Evolutionary conservation across 2,113 vertebrate species (phyloP), one percentile per base, ranked within the genome.

Genomic region (Gavialis gangeticus): DNA sequence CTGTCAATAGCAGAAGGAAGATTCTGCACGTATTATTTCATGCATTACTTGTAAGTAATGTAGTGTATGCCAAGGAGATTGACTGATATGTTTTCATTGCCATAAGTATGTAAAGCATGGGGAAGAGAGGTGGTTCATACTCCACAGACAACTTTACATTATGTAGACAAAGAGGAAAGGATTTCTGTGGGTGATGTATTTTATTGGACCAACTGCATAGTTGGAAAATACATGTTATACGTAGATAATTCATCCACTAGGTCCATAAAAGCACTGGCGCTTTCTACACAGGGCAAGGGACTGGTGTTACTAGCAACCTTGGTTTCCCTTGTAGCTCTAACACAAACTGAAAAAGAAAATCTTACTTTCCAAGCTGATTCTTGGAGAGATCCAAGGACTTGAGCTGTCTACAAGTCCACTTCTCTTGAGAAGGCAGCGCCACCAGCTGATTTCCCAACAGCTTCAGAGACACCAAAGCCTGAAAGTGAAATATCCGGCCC

Each of bases 361-460:
- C 99, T 96, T 98, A 99, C 99, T 98, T 99, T 85, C 99, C 99
- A 71, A 99, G 98, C 56, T 99, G 98, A 97, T 99, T 99, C 96
- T 97, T 99, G 75, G 99, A 99, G 86, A 99, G 98, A 96, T 99
- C 99, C n/a, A 99, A 97, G 5, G 98, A 98, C 96, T 98, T 98
- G 62, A 99, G 99, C 18, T 97, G 97, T 12, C 96, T 98, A 95
- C 99, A 99, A 79, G 98, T 98, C 99, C 99, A 99, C 91, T 98
- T 99, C 71, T 97, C 98, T 60, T 98, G 97, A 0, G 98, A 88
- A 2, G 99, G 99, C 55, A 99, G 98, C 0, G 97, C 63, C 37
- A 86, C 59, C 67, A 99, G 98, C 73, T 98, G 98, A 97, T 99
- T 99, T 81, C 99, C 99, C 92, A 98, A 98, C 58, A 99, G 84